Evolutionary conservation across 2,888 invertebrate species (phyloP).

Genomic region (Epiblema foenella): DNA sequence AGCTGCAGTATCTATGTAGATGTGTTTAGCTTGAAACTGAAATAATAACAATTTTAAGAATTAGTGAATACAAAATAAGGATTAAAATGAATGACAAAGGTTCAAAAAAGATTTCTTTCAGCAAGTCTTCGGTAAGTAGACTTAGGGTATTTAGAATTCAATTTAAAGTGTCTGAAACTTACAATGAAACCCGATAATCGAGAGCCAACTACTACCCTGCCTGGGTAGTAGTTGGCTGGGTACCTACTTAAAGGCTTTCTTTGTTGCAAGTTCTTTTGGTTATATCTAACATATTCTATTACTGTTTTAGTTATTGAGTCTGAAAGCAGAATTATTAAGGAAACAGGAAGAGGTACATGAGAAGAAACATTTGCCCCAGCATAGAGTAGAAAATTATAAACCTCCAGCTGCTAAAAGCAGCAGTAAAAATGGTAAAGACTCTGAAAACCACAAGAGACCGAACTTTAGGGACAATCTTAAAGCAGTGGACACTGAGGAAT

Average conservation of each 20-base stretch:
- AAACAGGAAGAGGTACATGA: constrained; percentile 93
- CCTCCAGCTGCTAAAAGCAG: constrained; percentile 59
- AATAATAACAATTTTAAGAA: neutral
- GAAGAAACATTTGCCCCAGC: constrained; percentile 84
- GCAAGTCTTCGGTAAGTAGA: constrained; percentile 82
- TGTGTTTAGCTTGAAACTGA: neutral
- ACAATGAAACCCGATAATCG: neutral
- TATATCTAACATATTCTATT: constrained; percentile 8
- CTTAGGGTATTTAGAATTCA: neutral
- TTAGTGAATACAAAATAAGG: neutral
- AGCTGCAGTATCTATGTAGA: neutral
- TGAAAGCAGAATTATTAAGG: constrained; percentile 94
- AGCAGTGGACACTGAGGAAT: constrained; percentile 71
- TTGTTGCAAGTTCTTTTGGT: too few relatives aligned
- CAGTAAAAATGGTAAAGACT: constrained; percentile 60
- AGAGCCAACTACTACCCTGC: too few relatives aligned
- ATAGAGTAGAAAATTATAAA: constrained; percentile 82
- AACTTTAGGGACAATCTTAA: constrained; percentile 69
- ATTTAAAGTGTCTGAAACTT: neutral
- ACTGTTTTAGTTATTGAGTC: constrained; percentile 86
- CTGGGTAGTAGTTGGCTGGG: too few relatives aligned
- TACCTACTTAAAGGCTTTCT: too few relatives aligned
- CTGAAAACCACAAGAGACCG: constrained; percentile 69
- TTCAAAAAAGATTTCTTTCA: constrained; percentile 78
- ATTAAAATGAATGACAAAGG: constrained; percentile 68